A percentile compares a stretch with the other conserved stretches of the same genome.
Conservation (phyloP, 2,113 vertebrate species). For the Lophochroa leadbeateri region DNA sequence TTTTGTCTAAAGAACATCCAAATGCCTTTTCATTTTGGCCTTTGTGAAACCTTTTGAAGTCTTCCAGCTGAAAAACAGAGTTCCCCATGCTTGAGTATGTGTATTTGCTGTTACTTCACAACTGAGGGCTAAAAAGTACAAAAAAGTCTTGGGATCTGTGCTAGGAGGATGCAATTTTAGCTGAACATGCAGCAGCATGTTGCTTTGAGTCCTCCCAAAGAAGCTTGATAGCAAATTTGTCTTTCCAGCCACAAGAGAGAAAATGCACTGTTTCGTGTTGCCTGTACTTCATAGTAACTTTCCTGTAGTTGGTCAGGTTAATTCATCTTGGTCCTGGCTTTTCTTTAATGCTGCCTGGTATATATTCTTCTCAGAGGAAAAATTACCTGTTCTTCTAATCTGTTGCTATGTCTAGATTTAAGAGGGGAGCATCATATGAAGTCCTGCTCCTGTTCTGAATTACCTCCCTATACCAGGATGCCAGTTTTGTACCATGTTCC, state of each 20-base stretch:
- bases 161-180: background rate
- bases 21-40: background rate
- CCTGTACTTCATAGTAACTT: background rate
- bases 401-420: background rate
- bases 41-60: constrained; percentile 37
- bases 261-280: background rate
- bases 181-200: background rate
- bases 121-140: background rate
- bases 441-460: constrained; percentile 16
- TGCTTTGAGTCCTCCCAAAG: background rate
- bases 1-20: constrained; percentile 46
- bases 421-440: background rate
- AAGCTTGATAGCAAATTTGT: background rate
- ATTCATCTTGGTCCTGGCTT: background rate
- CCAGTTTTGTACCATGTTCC: background rate
- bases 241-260: background rate
- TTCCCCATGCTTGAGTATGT: background rate
- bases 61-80: background rate
- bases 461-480: background rate
- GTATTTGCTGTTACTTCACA: background rate
- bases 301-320: background rate
- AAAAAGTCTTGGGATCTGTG: background rate
- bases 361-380: background rate
- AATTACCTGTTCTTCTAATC: background rate
- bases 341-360: background rate